Percentiles rank a stretch among this genome's conserved stretches.
Conservation (phyloP, 2,888 invertebrate species). For the Pachycephus smyrnensis region DNA sequence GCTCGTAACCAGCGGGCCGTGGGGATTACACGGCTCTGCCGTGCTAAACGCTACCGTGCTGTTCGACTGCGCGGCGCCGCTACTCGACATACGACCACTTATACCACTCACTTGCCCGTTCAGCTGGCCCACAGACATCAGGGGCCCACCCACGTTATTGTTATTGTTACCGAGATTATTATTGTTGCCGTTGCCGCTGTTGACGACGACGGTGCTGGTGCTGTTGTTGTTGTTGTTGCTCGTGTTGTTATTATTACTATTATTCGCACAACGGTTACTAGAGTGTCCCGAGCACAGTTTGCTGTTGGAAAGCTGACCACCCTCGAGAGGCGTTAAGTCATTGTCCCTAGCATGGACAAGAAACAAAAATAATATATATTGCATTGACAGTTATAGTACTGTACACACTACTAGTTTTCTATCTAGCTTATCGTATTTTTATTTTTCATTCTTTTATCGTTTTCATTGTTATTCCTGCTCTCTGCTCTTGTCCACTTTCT, state of each 20-base stretch:
- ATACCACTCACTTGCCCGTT: slow-evolving; percentile 72
- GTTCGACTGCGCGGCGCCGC: slow-evolving; percentile 48
- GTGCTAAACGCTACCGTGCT: slow-evolving; percentile 59
- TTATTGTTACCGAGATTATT: slow-evolving; percentile 64
- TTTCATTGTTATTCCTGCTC: neutral
- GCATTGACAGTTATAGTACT: slow-evolving; percentile 3
- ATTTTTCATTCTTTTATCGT: neutral
- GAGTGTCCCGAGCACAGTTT: slow-evolving; percentile 64
- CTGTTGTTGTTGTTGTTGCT: slow-evolving; percentile 30
- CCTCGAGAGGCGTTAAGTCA: slow-evolving; percentile 64
- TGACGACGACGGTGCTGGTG: slow-evolving; percentile 42
- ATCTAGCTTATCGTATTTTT: neutral
- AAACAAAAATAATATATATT: slow-evolving; percentile 47
- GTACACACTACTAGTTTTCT: neutral
- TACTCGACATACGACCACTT: slow-evolving; percentile 53
- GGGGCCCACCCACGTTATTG: slow-evolving; percentile 76
- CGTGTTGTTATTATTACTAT: slow-evolving; percentile 53
- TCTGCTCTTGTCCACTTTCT: neutral
- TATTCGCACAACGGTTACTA: slow-evolving; percentile 62
- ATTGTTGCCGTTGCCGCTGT: slow-evolving; percentile 54
- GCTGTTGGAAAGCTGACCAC: slow-evolving; percentile 66
- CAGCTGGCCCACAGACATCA: slow-evolving; percentile 78
- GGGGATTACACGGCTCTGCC: slow-evolving; percentile 60
- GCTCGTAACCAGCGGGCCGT: slow-evolving; percentile 30
- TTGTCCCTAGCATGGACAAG: slow-evolving; percentile 62